phyloP scores from a whole-genome alignment of 2,113 vertebrate species.

The Bos taurus region DNA sequence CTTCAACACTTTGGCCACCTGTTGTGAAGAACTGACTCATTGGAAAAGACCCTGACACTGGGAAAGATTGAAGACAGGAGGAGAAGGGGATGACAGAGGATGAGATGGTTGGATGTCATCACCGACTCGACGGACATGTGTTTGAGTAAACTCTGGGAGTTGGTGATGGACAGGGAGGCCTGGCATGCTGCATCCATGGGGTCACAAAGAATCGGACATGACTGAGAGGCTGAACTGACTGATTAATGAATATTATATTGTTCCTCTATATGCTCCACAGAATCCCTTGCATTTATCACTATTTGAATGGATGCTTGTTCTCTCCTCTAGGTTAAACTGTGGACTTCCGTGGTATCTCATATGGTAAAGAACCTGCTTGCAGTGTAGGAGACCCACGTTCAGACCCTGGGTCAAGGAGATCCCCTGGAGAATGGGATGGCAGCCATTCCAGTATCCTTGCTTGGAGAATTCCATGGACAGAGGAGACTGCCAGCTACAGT shows the following conservation, averaged over 20 bases:
- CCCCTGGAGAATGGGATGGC: neutral
- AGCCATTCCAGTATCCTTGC: neutral
- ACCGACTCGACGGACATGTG: neutral
- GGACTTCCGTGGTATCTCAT: neutral
- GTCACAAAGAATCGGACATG: accelerated
- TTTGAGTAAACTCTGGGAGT: neutral
- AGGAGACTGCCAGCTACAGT: neutral
- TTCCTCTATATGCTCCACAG: neutral
- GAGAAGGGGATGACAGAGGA: neutral
- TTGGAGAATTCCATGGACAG: neutral
- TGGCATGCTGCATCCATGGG: neutral
- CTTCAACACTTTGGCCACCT: neutral
- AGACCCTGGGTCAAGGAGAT: neutral
- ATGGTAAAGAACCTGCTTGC: neutral
- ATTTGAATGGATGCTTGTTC: neutral
- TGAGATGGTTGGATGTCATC: neutral
- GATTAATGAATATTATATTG: neutral
- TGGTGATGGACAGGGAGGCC: neutral
- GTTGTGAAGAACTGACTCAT: neutral
- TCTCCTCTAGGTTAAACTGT: neutral
- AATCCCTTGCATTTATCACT: neutral
- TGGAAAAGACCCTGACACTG: neutral
- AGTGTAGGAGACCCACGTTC: neutral
- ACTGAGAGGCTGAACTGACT: neutral
- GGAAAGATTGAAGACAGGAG: neutral